These are phyloP conservation scores for Montipora efflorescens DNA, from an alignment of 64 coral and sea anemone genomes.

Conservation along the genomic window DNA sequence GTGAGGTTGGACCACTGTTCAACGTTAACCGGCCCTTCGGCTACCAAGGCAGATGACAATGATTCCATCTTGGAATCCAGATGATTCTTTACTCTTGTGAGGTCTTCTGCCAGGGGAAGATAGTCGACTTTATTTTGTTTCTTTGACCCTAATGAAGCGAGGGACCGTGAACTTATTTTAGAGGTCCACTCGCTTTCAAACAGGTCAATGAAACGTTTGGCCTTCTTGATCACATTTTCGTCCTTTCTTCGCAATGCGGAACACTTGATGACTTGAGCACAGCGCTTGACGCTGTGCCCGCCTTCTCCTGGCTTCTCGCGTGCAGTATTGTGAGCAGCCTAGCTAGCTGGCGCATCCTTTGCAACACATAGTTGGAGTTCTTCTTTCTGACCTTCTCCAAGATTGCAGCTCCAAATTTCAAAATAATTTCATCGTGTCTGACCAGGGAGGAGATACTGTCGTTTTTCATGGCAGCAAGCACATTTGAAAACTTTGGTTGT, in stretches of 20 bases:
- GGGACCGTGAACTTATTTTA: slow-evolving; percentile 3
- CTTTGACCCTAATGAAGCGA: neutral
- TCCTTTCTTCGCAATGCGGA: slow-evolving; percentile 4
- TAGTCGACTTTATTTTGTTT: slow-evolving; percentile 34
- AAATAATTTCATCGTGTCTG: neutral
- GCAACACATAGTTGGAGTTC: slow-evolving; percentile 1
- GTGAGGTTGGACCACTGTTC: slow-evolving; percentile 20
- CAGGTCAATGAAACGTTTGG: slow-evolving; percentile 2
- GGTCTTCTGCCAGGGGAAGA: slow-evolving; percentile 31
- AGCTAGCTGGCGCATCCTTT: slow-evolving; percentile 25
- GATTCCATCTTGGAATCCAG: neutral
- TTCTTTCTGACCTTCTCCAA: slow-evolving; percentile 24
- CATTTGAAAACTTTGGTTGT: too few relatives aligned
- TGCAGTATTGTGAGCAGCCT: neutral
- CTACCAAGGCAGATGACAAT: neutral
- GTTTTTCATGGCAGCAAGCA: neutral
- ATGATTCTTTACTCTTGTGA: neutral
- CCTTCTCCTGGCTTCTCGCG: neutral
- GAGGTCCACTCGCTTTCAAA: slow-evolving; percentile 43
- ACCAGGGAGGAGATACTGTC: neutral
- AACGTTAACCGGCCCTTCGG: neutral
- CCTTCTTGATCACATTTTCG: neutral
- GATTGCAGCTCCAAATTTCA: neutral
- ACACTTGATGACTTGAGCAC: slow-evolving; percentile 17
- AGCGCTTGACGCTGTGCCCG: slow-evolving; percentile 29